phyloP scores from a whole-genome alignment of 2,113 vertebrate species.

The Egretta garzetta region DNA sequence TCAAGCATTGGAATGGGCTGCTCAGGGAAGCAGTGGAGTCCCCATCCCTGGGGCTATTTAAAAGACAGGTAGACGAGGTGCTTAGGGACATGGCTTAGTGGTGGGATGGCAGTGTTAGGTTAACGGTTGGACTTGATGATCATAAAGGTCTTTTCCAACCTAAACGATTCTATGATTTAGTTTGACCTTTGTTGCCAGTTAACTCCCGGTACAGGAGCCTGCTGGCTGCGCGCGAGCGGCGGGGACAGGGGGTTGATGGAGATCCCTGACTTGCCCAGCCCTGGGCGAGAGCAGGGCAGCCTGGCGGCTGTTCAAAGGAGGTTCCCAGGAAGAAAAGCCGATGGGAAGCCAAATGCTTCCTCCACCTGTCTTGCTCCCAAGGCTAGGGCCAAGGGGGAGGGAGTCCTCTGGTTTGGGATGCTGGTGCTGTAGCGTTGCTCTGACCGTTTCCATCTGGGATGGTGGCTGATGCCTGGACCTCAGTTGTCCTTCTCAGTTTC shows the following conservation, averaged over 20 bases:
- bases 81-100: too few relatives aligned
- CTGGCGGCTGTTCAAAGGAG: not conserved
- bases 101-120: too few relatives aligned
- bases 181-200: not conserved
- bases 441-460: not conserved
- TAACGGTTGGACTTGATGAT: too few relatives aligned
- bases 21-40: too few relatives aligned
- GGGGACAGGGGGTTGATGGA: rapidly evolving
- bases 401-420: not conserved
- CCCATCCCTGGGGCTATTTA: too few relatives aligned
- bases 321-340: not conserved
- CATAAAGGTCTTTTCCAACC: too few relatives aligned
- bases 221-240: not conserved
- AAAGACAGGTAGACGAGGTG: too few relatives aligned
- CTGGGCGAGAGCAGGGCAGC: not conserved
- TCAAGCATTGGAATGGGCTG: too few relatives aligned
- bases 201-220: not conserved
- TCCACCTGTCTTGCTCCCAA: not conserved
- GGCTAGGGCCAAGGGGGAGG: not conserved
- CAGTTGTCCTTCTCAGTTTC: not conserved
- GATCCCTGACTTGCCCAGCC: not conserved
- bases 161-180: not conserved
- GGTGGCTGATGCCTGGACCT: not conserved
- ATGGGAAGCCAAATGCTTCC: not conserved
- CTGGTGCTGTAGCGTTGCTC: rapidly evolving